A percentile compares a stretch with the other conserved stretches of the same genome.
Conservation (phyloP, 1,140 invertebrate genomes). For the Apis dorsata region DNA sequence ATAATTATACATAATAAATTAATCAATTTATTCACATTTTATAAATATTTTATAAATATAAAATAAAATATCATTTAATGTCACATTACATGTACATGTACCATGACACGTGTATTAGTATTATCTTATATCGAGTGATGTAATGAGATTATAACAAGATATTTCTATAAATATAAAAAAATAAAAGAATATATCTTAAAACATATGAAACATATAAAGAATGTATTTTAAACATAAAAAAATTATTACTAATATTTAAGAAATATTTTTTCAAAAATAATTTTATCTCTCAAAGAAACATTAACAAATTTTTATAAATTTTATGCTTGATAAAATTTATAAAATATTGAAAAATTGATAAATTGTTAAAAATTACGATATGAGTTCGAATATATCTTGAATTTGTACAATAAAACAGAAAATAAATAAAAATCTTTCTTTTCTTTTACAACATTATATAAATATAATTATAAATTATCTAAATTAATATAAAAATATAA, state of each 20-base stretch:
- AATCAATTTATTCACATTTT: neutral
- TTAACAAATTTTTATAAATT: neutral
- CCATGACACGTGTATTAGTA: neutral
- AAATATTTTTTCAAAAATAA: neutral
- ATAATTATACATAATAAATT: neutral
- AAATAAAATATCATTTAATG: neutral
- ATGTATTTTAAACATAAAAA: neutral
- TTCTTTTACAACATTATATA: no score
- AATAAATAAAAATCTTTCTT: no score
- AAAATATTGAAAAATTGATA: neutral
- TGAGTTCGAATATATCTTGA: no score
- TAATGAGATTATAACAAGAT: no score
- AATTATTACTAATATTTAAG: neutral
- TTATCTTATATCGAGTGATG: neutral
- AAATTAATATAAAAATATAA: no score
- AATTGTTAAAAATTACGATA: no score
- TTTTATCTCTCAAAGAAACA: neutral
- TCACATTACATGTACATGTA: neutral
- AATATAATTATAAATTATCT: no score
- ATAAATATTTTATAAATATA: neutral
- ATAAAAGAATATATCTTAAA: no score
- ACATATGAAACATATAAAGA: no score
- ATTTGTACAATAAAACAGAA: no score
- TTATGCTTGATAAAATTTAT: conserved; percentile 4
- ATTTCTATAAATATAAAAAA: no score